Conservation (phyloP, 2,888 invertebrate genomes). For the Synergus gifuensis region DNA sequence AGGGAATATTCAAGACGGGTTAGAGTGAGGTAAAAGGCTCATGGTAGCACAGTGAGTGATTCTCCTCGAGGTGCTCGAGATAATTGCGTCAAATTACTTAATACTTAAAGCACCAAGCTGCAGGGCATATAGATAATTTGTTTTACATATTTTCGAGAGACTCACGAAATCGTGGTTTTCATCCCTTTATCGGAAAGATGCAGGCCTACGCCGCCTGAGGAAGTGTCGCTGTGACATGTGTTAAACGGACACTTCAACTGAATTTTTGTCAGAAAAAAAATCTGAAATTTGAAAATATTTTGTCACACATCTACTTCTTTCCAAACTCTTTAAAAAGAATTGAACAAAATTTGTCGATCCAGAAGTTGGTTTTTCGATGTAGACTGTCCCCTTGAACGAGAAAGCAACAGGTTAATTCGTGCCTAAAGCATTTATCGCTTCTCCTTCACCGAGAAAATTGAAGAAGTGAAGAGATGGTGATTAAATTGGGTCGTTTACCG, state of each 20-base stretch:
- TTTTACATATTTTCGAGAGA: not conserved
- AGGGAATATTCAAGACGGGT: not conserved
- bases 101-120: not conserved
- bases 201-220: not conserved
- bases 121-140: not conserved
- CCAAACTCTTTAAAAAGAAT: too few relatives aligned
- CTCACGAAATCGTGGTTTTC: not conserved
- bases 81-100: conserved; percentile 28
- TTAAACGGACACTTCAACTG: too few relatives aligned
- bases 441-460: not conserved
- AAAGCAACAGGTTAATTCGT: not conserved
- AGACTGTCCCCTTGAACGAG: not conserved
- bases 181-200: not conserved
- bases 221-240: not conserved
- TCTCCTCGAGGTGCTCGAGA: not conserved
- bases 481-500: not conserved
- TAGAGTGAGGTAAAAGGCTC: not conserved
- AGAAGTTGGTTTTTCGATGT: too few relatives aligned
- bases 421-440: not conserved
- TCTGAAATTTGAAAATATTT: too few relatives aligned
- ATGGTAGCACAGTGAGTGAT: not conserved
- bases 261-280: too few relatives aligned
- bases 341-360: too few relatives aligned
- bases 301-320: too few relatives aligned
- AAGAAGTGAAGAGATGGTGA: not conserved